These are phyloP conservation scores for Plodia interpunctella DNA, from an alignment of 1,140 invertebrate species.

Conservation along the genomic window DNA sequence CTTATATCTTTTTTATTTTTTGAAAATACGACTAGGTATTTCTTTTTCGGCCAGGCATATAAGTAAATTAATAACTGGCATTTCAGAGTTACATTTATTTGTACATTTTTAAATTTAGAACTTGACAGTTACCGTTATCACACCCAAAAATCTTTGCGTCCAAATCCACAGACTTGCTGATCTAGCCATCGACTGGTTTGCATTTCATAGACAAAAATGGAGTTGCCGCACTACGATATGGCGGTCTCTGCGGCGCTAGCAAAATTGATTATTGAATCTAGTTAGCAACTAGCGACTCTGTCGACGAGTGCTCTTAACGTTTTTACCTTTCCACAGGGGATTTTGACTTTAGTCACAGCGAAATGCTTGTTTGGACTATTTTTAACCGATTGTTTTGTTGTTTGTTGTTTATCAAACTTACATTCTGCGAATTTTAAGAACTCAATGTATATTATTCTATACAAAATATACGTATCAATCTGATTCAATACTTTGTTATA, in stretches of 20 bases:
- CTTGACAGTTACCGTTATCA: neutral
- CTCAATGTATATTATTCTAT: too few species aligned
- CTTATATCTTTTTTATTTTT: constrained; percentile 3
- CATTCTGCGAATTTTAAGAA: too few species aligned
- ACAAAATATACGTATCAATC: too few species aligned
- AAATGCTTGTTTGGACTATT: neutral
- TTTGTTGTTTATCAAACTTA: neutral
- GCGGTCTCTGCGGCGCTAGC: constrained; percentile 32
- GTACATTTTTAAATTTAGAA: constrained; percentile 4
- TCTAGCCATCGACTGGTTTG: constrained; percentile 4
- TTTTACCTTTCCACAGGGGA: constrained; percentile 49
- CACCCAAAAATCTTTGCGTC: too few species aligned
- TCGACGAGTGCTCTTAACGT: constrained; percentile 35
- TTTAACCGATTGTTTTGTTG: neutral
- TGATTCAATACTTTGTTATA: too few species aligned
- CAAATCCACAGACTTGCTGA: too few species aligned
- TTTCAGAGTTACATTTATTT: too few species aligned
- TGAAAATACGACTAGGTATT: too few species aligned
- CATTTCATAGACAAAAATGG: constrained; percentile 6
- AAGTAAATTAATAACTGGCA: too few species aligned
- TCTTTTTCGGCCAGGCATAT: too few species aligned
- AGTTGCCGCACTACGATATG: constrained; percentile 17
- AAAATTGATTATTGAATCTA: constrained; percentile 74
- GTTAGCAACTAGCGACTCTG: constrained; percentile 66
- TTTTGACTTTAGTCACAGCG: constrained; percentile 19